Evolutionary conservation across 2,888 invertebrate genomes (phyloP).

Genomic region (Nomada hirtipes): DNA sequence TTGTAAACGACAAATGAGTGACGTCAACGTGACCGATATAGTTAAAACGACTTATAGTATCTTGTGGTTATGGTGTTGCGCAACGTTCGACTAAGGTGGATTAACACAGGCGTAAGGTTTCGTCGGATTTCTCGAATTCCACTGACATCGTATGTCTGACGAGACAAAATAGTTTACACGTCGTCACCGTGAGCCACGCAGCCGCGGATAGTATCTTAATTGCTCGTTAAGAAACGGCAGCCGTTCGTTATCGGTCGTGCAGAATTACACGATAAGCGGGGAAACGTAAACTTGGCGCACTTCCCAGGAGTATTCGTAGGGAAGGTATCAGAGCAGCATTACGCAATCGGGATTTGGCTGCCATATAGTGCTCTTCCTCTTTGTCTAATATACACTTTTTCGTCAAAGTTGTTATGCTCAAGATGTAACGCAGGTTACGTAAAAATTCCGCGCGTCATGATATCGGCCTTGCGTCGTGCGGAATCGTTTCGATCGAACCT

Average conservation of each 20-base stretch:
- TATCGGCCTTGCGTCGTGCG: conserved; percentile 2
- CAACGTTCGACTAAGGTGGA: conserved; percentile 55
- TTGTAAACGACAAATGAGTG: conserved; percentile 37
- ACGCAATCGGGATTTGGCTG: background rate
- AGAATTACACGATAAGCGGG: conserved; percentile 18
- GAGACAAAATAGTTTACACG: conserved; percentile 34
- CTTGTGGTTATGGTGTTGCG: conserved; percentile 67
- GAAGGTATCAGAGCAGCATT: background rate
- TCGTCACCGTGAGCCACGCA: background rate
- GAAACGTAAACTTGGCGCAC: background rate
- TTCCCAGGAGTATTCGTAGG: background rate
- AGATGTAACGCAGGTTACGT: background rate
- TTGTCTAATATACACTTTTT: too few relatives aligned
- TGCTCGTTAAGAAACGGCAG: background rate
- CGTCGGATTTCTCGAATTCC: conserved; percentile 63
- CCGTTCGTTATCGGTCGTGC: background rate
- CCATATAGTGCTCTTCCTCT: background rate
- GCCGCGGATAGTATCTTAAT: conserved; percentile 29
- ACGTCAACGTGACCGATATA: conserved; percentile 58
- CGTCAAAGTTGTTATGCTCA: background rate
- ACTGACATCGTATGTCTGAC: conserved; percentile 36
- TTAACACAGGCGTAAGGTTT: conserved; percentile 65
- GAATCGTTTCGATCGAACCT: background rate
- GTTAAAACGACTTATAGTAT: conserved; percentile 48
- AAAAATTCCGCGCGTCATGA: conserved; percentile 5